phyloP scores from a whole-genome alignment of 2,888 invertebrate genomes.

The Morinoia aosen region DNA sequence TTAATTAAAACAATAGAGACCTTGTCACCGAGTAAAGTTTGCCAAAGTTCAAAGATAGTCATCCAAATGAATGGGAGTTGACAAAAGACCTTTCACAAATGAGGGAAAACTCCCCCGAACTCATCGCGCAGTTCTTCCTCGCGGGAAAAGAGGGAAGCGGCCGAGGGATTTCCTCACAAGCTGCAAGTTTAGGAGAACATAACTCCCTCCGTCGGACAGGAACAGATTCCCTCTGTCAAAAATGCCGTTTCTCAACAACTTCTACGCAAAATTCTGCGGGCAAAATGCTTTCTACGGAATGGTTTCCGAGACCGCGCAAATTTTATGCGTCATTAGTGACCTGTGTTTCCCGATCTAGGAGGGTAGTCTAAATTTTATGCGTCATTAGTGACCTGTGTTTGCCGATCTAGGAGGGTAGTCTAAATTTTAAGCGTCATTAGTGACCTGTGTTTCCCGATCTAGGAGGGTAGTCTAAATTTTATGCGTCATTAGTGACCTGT shows the following conservation, averaged over 20 bases:
- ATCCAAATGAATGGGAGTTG: constrained; percentile 49
- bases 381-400: neutral
- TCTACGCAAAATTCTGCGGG: neutral
- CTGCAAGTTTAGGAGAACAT: constrained; percentile 1
- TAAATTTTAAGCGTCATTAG: neutral
- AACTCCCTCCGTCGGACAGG: neutral
- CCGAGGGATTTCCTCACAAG: constrained; percentile 18
- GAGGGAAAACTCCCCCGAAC: constrained; percentile 44
- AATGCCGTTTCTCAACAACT: constrained; percentile 2
- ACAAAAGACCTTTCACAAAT: constrained; percentile 42
- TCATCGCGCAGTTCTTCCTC: constrained; percentile 20
- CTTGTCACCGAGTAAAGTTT: constrained; percentile 49
- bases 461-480: neutral
- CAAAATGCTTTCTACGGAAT: neutral
- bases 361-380: neutral
- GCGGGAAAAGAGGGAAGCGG: constrained; percentile 15
- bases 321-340: neutral
- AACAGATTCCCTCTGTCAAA: constrained; percentile 12
- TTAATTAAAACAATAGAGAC: constrained; percentile 50
- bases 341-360: neutral
- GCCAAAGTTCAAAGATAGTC: constrained; percentile 49
- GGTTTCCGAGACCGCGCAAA: neutral
- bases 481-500: neutral
- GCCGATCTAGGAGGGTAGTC: neutral
- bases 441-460: neutral